Evolutionary conservation across 2,888 invertebrate genomes (phyloP).

Genomic region (Thymelicus sylvestris): DNA sequence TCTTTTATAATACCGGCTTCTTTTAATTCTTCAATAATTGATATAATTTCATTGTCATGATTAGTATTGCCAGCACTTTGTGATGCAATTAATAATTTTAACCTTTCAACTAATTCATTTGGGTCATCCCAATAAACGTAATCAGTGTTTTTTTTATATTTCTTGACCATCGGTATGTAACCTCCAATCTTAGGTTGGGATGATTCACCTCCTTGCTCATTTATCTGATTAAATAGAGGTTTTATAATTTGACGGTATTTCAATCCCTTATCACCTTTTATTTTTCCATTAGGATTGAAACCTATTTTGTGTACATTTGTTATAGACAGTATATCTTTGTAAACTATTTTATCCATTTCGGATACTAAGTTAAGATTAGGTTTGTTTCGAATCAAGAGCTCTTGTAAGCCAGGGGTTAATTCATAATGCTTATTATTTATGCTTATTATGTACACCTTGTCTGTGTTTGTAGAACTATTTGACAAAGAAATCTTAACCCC

Average conservation of each 20-base stretch:
- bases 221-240: constrained; percentile 16
- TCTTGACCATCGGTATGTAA: constrained; percentile 38
- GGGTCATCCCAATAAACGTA: constrained; percentile 45
- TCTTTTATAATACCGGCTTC: constrained; percentile 43
- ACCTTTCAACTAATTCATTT: constrained; percentile 44
- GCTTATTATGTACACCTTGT: background rate
- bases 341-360: background rate
- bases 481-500: no score
- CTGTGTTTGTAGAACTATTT: background rate
- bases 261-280: constrained; percentile 36
- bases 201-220: background rate
- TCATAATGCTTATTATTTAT: constrained; percentile 9
- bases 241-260: constrained; percentile 36
- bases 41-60: constrained; percentile 52
- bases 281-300: constrained; percentile 35
- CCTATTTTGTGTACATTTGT: constrained; percentile 40
- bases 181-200: background rate
- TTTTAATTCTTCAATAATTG: constrained; percentile 49
- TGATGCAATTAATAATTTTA: constrained; percentile 45
- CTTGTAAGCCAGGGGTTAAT: constrained; percentile 2
- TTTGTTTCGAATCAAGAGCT: background rate
- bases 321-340: background rate
- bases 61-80: constrained; percentile 43
- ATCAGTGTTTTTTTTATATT: constrained; percentile 37
- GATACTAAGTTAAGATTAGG: constrained; percentile 2